Evolutionary conservation across 2,888 invertebrate genomes (phyloP).

Genomic region (Microplitis manilae): DNA sequence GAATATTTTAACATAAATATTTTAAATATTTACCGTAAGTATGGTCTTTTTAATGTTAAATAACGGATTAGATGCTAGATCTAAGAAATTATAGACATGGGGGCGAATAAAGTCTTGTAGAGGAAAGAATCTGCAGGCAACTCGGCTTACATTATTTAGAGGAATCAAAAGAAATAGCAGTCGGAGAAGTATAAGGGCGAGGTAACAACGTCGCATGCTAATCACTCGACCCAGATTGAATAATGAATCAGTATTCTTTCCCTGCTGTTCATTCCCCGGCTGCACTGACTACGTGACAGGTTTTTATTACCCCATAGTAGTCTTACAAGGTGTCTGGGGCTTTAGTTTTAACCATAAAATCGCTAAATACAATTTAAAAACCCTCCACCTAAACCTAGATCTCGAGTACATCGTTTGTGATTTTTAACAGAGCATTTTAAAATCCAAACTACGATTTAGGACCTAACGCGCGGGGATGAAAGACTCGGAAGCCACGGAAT

Average conservation of each 20-base stretch:
- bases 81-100: too few relatives aligned
- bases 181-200: constrained; percentile 39
- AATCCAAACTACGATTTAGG: background rate
- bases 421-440: constrained; percentile 2
- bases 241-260: constrained; percentile 78
- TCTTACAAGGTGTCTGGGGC: constrained; percentile 14
- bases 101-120: too few relatives aligned
- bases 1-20: too few relatives aligned
- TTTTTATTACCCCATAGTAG: constrained; percentile 71
- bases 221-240: constrained; percentile 76
- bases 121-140: constrained; percentile 42
- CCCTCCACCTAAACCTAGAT: too few relatives aligned
- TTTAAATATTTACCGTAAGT: too few relatives aligned
- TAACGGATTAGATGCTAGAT: too few relatives aligned
- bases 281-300: constrained; percentile 67
- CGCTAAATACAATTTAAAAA: constrained; percentile 1
- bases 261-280: constrained; percentile 52
- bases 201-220: constrained; percentile 72
- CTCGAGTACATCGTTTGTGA: constrained; percentile 4
- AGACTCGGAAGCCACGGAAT: constrained; percentile 11
- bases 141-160: constrained; percentile 69
- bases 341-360: background rate
- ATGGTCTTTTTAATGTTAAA: too few relatives aligned
- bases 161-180: constrained; percentile 58
- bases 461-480: too few relatives aligned